These are phyloP conservation scores for Peucedramus taeniatus DNA, from an alignment of 2,113 vertebrate species.

Conservation along the genomic window DNA sequence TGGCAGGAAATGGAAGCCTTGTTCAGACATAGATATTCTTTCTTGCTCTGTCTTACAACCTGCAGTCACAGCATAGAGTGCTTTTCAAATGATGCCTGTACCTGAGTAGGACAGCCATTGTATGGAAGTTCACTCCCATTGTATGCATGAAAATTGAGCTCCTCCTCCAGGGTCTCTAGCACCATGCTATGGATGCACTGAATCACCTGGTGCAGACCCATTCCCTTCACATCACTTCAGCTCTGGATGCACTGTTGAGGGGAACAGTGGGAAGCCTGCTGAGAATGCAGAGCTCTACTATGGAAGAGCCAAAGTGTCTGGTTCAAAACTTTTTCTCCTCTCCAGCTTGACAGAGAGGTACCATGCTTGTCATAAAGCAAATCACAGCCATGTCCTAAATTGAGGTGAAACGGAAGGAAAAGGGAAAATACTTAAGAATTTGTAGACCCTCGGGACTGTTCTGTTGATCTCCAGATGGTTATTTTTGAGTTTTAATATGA, in stretches of 20 bases:
- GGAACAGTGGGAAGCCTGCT: neutral
- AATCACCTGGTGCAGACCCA: rapidly evolving
- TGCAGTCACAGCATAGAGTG: neutral
- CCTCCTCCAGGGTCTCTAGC: neutral
- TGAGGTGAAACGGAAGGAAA: neutral
- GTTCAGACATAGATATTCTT: neutral
- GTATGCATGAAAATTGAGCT: neutral
- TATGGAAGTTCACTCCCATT: neutral
- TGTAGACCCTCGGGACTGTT: neutral
- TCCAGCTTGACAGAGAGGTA: neutral
- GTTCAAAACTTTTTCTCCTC: neutral
- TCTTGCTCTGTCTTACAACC: neutral
- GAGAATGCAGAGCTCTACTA: neutral
- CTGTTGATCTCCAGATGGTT: neutral
- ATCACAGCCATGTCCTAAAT: neutral
- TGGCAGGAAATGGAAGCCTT: conserved; percentile 20
- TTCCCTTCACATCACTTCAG: neutral
- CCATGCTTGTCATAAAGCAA: neutral
- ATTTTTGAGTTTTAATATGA: neutral
- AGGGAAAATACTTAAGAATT: neutral
- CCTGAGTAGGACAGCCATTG: neutral
- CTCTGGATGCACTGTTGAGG: neutral
- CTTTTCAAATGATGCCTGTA: neutral
- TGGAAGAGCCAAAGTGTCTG: neutral
- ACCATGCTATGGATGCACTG: rapidly evolving